A percentile compares a stretch with the other conserved stretches of the same genome.
Evolutionary conservation across 2,113 vertebrate genomes (phyloP).

Genomic region (Microtus ochrogaster): DNA sequence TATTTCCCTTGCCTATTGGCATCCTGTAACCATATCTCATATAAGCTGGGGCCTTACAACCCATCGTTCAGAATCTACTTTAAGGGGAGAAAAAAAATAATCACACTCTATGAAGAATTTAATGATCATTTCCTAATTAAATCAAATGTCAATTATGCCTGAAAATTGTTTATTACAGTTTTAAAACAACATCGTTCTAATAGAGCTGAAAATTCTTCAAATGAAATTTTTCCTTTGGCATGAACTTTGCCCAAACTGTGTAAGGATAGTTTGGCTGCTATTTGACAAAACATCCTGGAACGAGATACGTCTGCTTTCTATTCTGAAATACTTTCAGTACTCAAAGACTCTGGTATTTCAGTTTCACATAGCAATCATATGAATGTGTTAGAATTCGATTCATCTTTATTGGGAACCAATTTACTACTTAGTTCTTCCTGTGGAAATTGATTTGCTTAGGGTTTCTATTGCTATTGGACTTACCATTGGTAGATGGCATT

Average conservation of each 20-base stretch:
- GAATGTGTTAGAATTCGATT: neutral
- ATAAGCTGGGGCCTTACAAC: neutral
- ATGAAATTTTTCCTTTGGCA: neutral
- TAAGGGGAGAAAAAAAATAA: neutral
- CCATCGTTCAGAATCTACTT: neutral
- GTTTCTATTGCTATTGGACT: neutral
- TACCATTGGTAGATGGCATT: neutral
- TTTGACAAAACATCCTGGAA: neutral
- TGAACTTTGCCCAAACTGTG: neutral
- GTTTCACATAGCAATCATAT: neutral
- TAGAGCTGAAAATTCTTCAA: neutral
- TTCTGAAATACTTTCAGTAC: neutral
- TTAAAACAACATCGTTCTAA: neutral
- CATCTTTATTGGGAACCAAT: neutral
- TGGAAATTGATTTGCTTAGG: neutral
- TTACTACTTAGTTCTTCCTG: neutral
- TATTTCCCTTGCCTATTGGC: neutral
- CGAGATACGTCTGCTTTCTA: neutral
- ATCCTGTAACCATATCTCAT: neutral
- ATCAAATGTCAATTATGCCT: neutral
- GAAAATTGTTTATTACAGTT: neutral
- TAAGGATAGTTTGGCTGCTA: neutral
- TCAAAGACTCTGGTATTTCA: neutral
- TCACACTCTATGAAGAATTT: neutral
- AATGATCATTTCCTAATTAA: neutral